These are phyloP conservation scores for Scaptomyza cyrtandrae DNA, from an alignment of 2,888 invertebrate species.

Conservation along the genomic window DNA sequence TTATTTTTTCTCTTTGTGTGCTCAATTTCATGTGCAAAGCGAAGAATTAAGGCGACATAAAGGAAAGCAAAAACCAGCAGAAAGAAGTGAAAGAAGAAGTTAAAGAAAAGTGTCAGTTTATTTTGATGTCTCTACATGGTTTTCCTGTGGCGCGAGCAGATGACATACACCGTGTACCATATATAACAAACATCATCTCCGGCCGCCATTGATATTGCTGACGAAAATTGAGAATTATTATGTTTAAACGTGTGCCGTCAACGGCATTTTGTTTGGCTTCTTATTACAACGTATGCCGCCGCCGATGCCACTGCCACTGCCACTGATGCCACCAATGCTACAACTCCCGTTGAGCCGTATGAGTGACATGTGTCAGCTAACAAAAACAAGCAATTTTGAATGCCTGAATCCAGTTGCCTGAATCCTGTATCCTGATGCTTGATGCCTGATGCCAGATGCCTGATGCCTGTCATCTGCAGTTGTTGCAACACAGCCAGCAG, in stretches of 20 bases:
- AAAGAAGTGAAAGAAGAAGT: slow-evolving; percentile 32
- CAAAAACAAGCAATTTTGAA: slow-evolving; percentile 39
- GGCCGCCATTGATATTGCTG: slow-evolving; percentile 74
- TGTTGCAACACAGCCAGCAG: slow-evolving; percentile 35
- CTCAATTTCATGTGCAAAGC: slow-evolving; percentile 66
- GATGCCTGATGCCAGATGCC: slow-evolving; percentile 5
- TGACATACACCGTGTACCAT: background rate
- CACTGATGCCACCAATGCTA: background rate
- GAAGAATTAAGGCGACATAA: slow-evolving; percentile 7
- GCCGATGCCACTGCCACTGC: background rate
- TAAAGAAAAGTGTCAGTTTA: slow-evolving; percentile 67
- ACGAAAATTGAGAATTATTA: slow-evolving; percentile 81
- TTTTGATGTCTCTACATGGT: slow-evolving; percentile 76
- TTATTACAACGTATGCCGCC: slow-evolving; percentile 12
- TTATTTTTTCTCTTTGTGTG: slow-evolving; percentile 58
- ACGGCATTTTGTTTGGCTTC: slow-evolving; percentile 51
- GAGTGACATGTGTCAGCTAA: slow-evolving; percentile 35
- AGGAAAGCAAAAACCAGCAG: slow-evolving; percentile 11
- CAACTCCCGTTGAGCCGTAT: slow-evolving; percentile 10
- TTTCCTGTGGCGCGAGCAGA: slow-evolving; percentile 60
- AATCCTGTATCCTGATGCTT: slow-evolving; percentile 11
- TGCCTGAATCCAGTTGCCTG: slow-evolving; percentile 29
- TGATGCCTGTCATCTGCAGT: slow-evolving; percentile 47
- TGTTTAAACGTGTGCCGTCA: slow-evolving; percentile 73
- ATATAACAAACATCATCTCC: background rate